phyloP scores from a whole-genome alignment of 2,888 invertebrate species.

The Helleia helle region DNA sequence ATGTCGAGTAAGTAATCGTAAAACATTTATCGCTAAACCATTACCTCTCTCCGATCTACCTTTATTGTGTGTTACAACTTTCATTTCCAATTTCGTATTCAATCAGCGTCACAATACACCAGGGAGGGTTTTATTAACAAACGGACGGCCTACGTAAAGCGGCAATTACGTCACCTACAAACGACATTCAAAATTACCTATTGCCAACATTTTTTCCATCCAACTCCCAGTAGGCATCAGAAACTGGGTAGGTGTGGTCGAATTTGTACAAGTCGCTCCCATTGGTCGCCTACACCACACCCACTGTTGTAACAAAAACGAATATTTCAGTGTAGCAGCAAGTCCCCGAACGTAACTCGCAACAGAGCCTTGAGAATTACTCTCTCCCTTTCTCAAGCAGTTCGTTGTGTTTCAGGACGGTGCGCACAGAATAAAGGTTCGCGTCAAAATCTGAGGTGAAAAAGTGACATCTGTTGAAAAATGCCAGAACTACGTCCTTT shows the following conservation, averaged over 20 bases:
- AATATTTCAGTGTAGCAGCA: constrained; percentile 34
- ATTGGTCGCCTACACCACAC: constrained; percentile 55
- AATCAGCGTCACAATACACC: constrained; percentile 30
- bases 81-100: constrained; percentile 29
- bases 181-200: constrained; percentile 66
- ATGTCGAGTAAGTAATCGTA: no score
- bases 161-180: constrained; percentile 58
- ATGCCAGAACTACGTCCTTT: constrained; percentile 30
- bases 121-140: constrained; percentile 27
- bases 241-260: constrained; percentile 62
- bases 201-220: constrained; percentile 59
- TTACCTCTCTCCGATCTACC: no score
- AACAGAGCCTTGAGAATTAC: constrained; percentile 63
- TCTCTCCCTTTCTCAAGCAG: constrained; percentile 63
- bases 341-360: constrained; percentile 38
- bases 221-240: constrained; percentile 70
- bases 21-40: no score
- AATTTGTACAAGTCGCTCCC: constrained; percentile 39
- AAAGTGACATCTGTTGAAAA: constrained; percentile 41
- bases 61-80: constrained; percentile 31
- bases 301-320: constrained; percentile 55
- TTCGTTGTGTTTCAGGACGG: constrained; percentile 59
- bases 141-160: constrained; percentile 44
- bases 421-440: constrained; percentile 52
- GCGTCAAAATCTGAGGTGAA: constrained; percentile 41